phyloP scores from a whole-genome alignment of 2,797 vertebrate genomes.

The Parambassis ranga region DNA sequence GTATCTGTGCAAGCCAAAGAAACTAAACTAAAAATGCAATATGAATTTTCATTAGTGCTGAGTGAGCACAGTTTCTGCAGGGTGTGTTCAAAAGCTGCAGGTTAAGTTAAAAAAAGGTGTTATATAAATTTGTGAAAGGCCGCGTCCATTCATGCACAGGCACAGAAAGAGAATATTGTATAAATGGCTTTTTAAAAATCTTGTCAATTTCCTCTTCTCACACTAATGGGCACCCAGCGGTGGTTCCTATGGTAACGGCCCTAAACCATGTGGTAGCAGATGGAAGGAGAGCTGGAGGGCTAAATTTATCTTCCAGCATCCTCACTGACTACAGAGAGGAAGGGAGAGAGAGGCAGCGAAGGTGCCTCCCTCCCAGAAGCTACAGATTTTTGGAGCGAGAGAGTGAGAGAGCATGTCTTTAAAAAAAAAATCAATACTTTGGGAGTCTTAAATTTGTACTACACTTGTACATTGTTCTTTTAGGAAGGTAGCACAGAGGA shows the following conservation, averaged over 20 bases:
- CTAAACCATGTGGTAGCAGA: constrained; percentile 86
- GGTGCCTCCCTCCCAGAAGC: constrained; percentile 64
- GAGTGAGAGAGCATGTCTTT: constrained; percentile 46
- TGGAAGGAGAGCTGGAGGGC: constrained; percentile 85
- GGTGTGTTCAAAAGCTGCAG: constrained; percentile 1
- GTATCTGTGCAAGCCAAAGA: background rate
- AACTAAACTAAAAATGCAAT: background rate
- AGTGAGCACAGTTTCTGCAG: constrained; percentile 7
- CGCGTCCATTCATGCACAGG: constrained; percentile 14
- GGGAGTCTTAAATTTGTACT: constrained; percentile 40
- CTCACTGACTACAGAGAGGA: constrained; percentile 74
- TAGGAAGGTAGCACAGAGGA: background rate
- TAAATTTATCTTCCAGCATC: constrained; percentile 86
- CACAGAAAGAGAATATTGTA: constrained; percentile 49
- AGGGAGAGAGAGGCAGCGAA: constrained; percentile 53
- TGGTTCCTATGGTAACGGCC: constrained; percentile 86
- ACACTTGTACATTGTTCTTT: constrained; percentile 22
- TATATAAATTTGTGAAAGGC: constrained; percentile 17
- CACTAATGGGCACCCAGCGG: constrained; percentile 80
- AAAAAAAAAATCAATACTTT: constrained; percentile 61
- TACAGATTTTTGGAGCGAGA: constrained; percentile 53
- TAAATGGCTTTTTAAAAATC: constrained; percentile 73
- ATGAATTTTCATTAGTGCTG: background rate
- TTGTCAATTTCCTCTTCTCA: constrained; percentile 75
- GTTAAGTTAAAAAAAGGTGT: background rate